These are phyloP conservation scores for Cotesia congregata DNA, from an alignment of 2,888 invertebrate species.

Conservation along the genomic window DNA sequence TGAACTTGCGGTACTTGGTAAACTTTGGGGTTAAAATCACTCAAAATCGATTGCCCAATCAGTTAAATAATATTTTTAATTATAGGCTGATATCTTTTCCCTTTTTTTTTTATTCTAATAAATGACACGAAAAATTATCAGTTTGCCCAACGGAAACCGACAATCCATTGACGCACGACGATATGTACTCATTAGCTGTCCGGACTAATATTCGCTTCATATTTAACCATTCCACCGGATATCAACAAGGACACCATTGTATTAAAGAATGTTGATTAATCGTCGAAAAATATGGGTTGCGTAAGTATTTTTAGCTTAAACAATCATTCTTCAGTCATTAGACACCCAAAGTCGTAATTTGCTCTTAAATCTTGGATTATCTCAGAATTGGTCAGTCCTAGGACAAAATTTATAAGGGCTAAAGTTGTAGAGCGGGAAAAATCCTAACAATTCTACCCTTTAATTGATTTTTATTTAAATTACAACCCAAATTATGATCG, in stretches of 20 bases:
- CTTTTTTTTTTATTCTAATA: conserved; percentile 40
- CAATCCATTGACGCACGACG: conserved; percentile 62
- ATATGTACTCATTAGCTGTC: conserved; percentile 20
- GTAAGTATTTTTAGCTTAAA: conserved; percentile 35
- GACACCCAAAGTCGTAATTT: background rate
- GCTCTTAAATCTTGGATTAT: background rate
- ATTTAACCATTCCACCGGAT: conserved; percentile 39
- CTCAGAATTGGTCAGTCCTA: background rate
- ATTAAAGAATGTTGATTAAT: background rate
- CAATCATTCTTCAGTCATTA: background rate
- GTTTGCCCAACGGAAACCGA: conserved; percentile 61
- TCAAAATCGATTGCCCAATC: conserved; percentile 68
- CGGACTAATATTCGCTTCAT: conserved; percentile 40
- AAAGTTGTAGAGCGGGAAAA: background rate
- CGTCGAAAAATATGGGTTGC: conserved; percentile 39
- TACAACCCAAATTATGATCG: background rate
- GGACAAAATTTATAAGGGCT: background rate
- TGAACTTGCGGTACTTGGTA: background rate
- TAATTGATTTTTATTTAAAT: background rate
- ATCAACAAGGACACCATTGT: conserved; percentile 11
- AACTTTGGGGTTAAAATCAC: conserved; percentile 55
- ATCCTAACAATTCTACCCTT: background rate
- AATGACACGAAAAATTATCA: conserved; percentile 52
- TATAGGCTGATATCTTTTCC: conserved; percentile 50
- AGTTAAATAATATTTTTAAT: conserved; percentile 54